Evolutionary conservation across 1,140 invertebrate genomes (phyloP).

Genomic region (Nephila pilipes): DNA sequence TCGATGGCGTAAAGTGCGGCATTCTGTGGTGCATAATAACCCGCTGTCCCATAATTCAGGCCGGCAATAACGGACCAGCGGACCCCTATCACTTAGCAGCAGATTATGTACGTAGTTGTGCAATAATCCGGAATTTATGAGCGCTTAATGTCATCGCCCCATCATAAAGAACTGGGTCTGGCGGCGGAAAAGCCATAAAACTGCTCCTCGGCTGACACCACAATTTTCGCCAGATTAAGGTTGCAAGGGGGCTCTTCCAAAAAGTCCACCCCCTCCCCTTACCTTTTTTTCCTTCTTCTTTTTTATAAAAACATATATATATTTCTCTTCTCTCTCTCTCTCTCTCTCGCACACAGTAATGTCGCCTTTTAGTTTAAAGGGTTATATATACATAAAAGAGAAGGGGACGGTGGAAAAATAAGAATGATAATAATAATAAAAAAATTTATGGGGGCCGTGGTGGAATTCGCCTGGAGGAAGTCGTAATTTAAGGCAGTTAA

Average conservation of each 20-base stretch:
- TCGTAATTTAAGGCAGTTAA: constrained; percentile 54
- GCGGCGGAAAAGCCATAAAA: constrained; percentile 70
- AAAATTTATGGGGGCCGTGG: constrained; percentile 19
- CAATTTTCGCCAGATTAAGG: constrained; percentile 77
- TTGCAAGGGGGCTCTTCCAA: not conserved
- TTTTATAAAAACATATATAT: constrained; percentile 65
- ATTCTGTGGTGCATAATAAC: constrained; percentile 76
- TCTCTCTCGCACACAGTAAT: not conserved
- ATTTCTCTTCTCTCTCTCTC: not conserved
- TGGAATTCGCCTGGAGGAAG: constrained; percentile 20
- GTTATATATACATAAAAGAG: constrained; percentile 25
- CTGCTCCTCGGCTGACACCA: constrained; percentile 74
- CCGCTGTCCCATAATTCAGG: constrained; percentile 76
- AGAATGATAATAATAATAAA: constrained; percentile 37
- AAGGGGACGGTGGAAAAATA: not conserved
- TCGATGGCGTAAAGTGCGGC: constrained; percentile 56
- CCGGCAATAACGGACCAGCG: constrained; percentile 72
- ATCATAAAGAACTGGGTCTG: constrained; percentile 72
- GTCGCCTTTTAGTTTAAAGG: constrained; percentile 53
- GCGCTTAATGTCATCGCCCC: constrained; percentile 72
- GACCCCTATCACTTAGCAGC: constrained; percentile 76
- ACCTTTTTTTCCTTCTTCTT: constrained; percentile 14
- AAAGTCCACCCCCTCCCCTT: constrained; percentile 1
- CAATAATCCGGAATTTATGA: constrained; percentile 77
- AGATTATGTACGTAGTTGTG: constrained; percentile 77